Conservation (phyloP, 2,797 vertebrate genomes). For the Chiloscyllium punctatum region DNA sequence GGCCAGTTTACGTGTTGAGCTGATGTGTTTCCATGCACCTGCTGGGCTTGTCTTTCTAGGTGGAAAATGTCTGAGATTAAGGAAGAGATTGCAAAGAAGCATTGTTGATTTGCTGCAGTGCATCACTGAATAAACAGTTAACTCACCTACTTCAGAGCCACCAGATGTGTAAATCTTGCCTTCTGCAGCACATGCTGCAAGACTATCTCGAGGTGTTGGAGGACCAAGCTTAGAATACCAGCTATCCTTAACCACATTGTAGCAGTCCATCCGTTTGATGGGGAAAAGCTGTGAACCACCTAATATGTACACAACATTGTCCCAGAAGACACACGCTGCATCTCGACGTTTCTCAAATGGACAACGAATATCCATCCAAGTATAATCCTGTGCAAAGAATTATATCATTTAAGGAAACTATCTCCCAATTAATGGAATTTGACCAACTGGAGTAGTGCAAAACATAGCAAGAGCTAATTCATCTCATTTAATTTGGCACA, state of each 20-base stretch:
- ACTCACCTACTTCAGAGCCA: conserved; percentile 93
- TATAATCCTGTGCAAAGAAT: conserved; percentile 73
- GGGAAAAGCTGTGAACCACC: conserved; percentile 96
- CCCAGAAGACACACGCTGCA: conserved; percentile 91
- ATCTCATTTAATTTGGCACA: not conserved
- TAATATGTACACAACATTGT: conserved; percentile 97
- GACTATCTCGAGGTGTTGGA: conserved; percentile 89
- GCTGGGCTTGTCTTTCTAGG: not conserved
- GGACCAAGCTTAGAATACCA: conserved; percentile 98
- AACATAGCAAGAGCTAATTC: not conserved
- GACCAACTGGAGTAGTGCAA: not conserved
- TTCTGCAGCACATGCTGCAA: conserved; percentile 87
- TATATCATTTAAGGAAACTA: conserved; percentile 39
- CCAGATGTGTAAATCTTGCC: conserved; percentile 97
- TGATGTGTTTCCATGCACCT: not conserved
- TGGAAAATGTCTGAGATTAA: not conserved
- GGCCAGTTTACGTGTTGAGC: not conserved
- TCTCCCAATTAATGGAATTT: not conserved
- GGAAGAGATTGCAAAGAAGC: not conserved
- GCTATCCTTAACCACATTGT: conserved; percentile 96
- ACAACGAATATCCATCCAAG: conserved; percentile 94
- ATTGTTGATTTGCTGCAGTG: not conserved
- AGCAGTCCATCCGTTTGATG: conserved; percentile 98
- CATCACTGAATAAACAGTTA: not conserved
- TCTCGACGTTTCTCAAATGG: conserved; percentile 97